Conservation (phyloP, 1,140 invertebrate species). For the Choristoneura fumiferana region DNA sequence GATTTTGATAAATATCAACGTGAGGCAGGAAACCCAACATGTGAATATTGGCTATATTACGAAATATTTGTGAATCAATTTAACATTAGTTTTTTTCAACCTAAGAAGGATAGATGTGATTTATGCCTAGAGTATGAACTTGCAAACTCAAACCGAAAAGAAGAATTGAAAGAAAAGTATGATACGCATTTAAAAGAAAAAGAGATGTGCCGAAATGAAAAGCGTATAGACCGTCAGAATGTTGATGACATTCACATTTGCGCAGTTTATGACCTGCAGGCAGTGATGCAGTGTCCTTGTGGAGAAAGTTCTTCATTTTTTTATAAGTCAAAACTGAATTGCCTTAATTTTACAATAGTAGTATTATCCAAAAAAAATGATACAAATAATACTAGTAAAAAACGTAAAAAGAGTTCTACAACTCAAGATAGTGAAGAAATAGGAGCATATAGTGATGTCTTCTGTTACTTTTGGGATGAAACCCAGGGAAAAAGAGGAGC, state of each 20-base stretch:
- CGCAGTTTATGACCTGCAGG: constrained; percentile 54
- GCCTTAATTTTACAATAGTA: constrained; percentile 68
- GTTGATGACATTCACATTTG: constrained; percentile 39
- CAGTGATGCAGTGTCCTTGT: constrained; percentile 46
- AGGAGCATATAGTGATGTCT: constrained; percentile 31
- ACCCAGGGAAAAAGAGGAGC: constrained; percentile 55
- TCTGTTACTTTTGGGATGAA: constrained; percentile 73
- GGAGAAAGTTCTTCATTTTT: constrained; percentile 51
- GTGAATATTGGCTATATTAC: constrained; percentile 42
- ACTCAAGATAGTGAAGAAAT: not conserved
- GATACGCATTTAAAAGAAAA: constrained; percentile 36
- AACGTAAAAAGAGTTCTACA: constrained; percentile 14
- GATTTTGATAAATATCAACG: constrained; percentile 40
- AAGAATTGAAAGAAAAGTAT: constrained; percentile 20
- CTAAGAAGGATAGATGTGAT: constrained; percentile 65
- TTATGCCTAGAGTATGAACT: constrained; percentile 45
- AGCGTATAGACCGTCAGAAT: constrained; percentile 32
- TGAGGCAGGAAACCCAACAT: constrained; percentile 27
- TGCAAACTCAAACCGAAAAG: constrained; percentile 32
- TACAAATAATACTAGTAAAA: constrained; percentile 50
- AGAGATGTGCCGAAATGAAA: constrained; percentile 29
- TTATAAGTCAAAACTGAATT: constrained; percentile 63
- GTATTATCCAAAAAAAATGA: not conserved
- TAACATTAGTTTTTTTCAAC: constrained; percentile 54
- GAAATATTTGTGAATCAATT: constrained; percentile 48